A percentile compares a stretch with the other conserved stretches of the same genome.
Conservation (phyloP, 2,888 invertebrate genomes). For the Boloria selene region DNA sequence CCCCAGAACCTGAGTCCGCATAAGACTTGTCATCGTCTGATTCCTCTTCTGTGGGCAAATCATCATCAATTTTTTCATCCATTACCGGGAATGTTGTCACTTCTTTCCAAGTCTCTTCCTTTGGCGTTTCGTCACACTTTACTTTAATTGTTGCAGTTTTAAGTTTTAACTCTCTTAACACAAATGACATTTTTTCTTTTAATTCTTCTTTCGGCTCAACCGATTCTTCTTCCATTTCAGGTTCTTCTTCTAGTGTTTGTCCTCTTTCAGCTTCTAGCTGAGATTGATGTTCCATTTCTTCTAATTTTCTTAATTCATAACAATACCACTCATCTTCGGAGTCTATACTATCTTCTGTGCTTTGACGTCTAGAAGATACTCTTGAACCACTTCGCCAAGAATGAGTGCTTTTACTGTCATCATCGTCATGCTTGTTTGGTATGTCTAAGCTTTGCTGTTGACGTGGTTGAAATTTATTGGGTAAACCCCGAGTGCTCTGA, state of each 20-base stretch:
- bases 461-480: constrained; percentile 84
- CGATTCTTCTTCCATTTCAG: constrained; percentile 78
- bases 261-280: constrained; percentile 85
- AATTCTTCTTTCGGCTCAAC: constrained; percentile 85
- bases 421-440: constrained; percentile 89
- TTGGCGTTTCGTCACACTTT: constrained; percentile 67
- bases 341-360: constrained; percentile 96
- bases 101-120: constrained; percentile 72
- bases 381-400: constrained; percentile 93
- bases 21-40: constrained; percentile 73
- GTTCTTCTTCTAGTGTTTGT: constrained; percentile 82
- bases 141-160: constrained; percentile 82
- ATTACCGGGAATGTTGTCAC: constrained; percentile 76
- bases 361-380: constrained; percentile 92
- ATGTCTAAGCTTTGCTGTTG: constrained; percentile 92
- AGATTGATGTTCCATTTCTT: constrained; percentile 91
- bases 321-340: constrained; percentile 97
- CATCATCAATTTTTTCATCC: constrained; percentile 68
- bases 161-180: constrained; percentile 87
- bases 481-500: constrained; percentile 82
- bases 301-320: constrained; percentile 92
- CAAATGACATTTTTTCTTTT: constrained; percentile 91
- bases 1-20: constrained; percentile 88
- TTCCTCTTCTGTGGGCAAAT: constrained; percentile 56
- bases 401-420: constrained; percentile 93